Base-by-base conservation (phyloP, 2,797 vertebrate genomes). In the Myripristis murdjan region DNA sequence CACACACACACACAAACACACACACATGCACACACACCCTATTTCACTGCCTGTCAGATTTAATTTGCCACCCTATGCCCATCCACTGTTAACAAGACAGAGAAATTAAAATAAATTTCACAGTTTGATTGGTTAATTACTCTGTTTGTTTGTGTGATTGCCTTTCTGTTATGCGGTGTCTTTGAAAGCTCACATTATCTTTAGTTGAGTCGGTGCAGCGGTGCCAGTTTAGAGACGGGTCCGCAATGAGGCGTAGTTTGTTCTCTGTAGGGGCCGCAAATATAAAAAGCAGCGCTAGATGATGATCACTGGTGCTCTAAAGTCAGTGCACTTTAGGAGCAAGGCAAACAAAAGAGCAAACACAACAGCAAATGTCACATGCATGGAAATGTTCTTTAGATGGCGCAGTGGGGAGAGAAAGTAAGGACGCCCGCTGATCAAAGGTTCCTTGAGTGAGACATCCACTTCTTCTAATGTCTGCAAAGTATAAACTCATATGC, bases 101-200 rank as follows among this genome's bases (percentile, higher is more conserved):
- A 81, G 75, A 85, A 91, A 86, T 86, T 83, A 84, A 83, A 84
- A 79, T 73, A 79, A 62, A 91, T 94, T 93, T 91, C 89, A 90
- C 87, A 91, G 87, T 87, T 74, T 77, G 84, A 83, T 79, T 87
- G 81, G 81, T 89, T 87, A 84, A 91, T 86, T 79, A 72, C 66
- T 82, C 56, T 26, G 64, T 78, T 79, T 67, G 26, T 60, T 28
- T 58, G 57, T 70, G 51, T 31, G 6, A 23, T 7, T 31, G 28
- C 6, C 28, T 31, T 31, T 7, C 28, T 31, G 28, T 6, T 31
- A 22, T 7, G 52, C 28, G 86, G 69, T 69, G 57, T 83, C 89
- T 75, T 56, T 61, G 63, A 85, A 68, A 68, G 49, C 64, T 64
- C 44, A 70, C 65, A 72, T 78, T 75, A 79, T 66, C 69, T 73